Evolutionary conservation across 2,888 invertebrate species (phyloP).

Genomic region (Diogma glabrata): DNA sequence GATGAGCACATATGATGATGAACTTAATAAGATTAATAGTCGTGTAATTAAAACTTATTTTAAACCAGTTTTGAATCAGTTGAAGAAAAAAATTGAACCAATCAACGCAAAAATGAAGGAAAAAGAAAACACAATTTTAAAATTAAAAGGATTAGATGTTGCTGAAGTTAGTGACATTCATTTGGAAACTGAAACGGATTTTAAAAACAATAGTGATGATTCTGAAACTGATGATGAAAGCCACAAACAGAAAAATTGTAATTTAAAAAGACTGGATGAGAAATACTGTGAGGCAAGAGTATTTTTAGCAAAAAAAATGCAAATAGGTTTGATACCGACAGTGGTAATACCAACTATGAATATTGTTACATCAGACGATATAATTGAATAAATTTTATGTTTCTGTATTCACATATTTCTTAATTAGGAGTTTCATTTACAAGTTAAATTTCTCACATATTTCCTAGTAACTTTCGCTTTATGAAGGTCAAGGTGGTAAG

Average conservation of each 20-base stretch:
- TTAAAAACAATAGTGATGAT: conserved; percentile 16
- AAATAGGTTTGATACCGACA: background rate
- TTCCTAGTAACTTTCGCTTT: no score
- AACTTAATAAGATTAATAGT: conserved; percentile 27
- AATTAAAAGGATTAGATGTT: conserved; percentile 27
- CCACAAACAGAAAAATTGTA: background rate
- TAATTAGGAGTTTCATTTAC: no score
- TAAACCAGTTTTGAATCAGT: conserved; percentile 33
- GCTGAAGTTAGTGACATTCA: background rate
- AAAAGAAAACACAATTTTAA: conserved; percentile 31
- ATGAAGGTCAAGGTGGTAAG: no score
- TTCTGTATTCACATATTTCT: no score
- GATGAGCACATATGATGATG: background rate
- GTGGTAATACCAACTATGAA: background rate
- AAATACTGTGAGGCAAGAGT: background rate
- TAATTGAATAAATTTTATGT: conserved; percentile 9
- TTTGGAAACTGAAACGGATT: background rate
- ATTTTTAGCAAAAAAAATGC: background rate
- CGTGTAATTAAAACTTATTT: conserved; percentile 33
- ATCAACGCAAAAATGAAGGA: conserved; percentile 33
- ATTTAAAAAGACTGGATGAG: no score
- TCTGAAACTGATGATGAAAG: conserved; percentile 18
- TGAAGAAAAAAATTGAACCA: conserved; percentile 34
- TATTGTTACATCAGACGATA: background rate
- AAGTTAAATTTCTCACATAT: no score